Base-by-base conservation (phyloP, 2,888 invertebrate genomes). In the Micropterix aruncella region DNA sequence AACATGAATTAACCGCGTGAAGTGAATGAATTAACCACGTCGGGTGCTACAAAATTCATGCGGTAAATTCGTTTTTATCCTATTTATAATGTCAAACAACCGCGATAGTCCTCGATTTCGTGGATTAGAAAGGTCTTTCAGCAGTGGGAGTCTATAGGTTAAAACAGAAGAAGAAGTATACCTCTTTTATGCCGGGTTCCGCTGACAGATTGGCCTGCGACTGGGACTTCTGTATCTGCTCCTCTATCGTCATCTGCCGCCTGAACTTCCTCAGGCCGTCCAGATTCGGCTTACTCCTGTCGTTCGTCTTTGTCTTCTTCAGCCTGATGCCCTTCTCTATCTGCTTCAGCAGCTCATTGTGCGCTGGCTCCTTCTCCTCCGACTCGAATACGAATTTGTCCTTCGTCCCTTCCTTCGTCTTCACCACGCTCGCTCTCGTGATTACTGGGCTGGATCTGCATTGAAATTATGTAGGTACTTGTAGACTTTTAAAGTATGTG, bases 231-330 rank as follows among this genome's bases (percentile, higher is more conserved):
- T 85, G 85, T 40, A 88, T 80, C 63, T 89, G 87, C 58, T 91
- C 90, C 57, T 91, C 91, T 52, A 90, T 86, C 1, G 91, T 91
- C 79, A 89, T 78, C 62, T 91, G 91, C 55, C 90, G 74, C 45
- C 91, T 75, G 66, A 92, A 89, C 63, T 90, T 91, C 44, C 89
- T 74, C 51, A 92, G 66, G 47, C 92, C 91, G 55, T 82, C 83
- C 50, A 92, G 62, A 50, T 84, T 75, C 2, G 91, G 91, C 65
- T 77, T 88, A 60, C 90, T 91, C 53, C 91, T 79, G 58, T 92
- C 92, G 57, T 91, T 89, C 3, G 83, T 83, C 60, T 78, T 81
- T 0, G 80, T 80, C 52, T 78, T 80, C 57, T 84, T 86, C 53
- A 92, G 66, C 53, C 66, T 77, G 0, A 90, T 66, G 43, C 92